A percentile compares a stretch with the other conserved stretches of the same genome.
Evolutionary conservation across 2,888 invertebrate genomes (phyloP).

Genomic region (Drosophila affinis): DNA sequence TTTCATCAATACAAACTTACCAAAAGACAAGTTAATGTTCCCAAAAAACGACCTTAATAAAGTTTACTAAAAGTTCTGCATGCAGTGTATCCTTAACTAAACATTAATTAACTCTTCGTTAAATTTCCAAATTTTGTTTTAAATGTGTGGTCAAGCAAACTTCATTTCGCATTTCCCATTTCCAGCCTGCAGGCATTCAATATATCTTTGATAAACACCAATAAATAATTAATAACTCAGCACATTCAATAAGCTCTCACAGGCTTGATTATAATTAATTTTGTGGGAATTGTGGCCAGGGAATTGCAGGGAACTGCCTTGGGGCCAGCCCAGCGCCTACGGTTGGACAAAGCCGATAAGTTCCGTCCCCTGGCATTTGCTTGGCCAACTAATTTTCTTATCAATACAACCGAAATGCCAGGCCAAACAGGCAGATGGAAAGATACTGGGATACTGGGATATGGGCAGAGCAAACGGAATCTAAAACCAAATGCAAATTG

Average conservation of each 20-base stretch:
- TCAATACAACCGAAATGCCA: conserved; percentile 20
- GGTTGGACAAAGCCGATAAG: conserved; percentile 31
- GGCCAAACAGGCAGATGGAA: conserved; percentile 2
- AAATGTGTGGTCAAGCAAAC: background rate
- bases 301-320: background rate
- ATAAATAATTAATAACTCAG: conserved; percentile 24
- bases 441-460: background rate
- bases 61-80: no score
- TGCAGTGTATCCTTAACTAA: background rate
- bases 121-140: background rate
- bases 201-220: conserved; percentile 9
- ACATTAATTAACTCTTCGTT: background rate
- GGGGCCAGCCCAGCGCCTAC: background rate
- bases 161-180: background rate
- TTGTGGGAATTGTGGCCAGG: background rate
- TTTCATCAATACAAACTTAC: no score
- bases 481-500: conserved; percentile 29
- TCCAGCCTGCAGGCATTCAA: background rate
- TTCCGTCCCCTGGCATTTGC: conserved; percentile 1
- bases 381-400: conserved; percentile 39
- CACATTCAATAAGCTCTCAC: conserved; percentile 22
- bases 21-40: no score
- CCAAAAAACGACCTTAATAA: no score
- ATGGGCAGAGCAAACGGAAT: conserved; percentile 4
- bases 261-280: conserved; percentile 21